Percentiles rank a stretch among this genome's conserved stretches.
Conservation (phyloP, 2,888 invertebrate species). For the Nemotelus nigrinus region DNA sequence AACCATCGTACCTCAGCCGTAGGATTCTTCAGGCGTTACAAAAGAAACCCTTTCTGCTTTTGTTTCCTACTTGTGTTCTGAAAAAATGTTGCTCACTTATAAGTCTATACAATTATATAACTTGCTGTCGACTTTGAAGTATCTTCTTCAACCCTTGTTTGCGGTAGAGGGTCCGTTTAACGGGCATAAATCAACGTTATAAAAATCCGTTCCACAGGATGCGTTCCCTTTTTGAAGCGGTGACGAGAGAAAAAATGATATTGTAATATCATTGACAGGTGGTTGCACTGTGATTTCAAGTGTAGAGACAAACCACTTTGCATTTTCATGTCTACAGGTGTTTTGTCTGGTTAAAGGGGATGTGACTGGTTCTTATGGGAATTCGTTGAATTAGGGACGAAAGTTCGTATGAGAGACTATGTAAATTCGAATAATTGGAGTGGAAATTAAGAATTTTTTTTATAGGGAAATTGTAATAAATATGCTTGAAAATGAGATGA, state of each 20-base stretch:
- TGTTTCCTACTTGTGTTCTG: no score
- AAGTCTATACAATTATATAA: neutral
- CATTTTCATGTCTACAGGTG: slow-evolving; percentile 11
- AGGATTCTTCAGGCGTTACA: neutral
- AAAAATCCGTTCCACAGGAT: slow-evolving; percentile 38
- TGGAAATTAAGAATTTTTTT: no score
- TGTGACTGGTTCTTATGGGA: neutral
- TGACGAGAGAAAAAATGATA: neutral
- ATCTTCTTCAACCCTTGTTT: slow-evolving; percentile 30
- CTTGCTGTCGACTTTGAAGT: neutral
- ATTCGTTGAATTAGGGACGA: no score
- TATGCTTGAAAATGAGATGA: no score
- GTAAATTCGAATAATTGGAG: no score
- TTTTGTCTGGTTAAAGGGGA: neutral
- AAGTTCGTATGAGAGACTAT: no score
- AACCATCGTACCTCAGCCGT: neutral
- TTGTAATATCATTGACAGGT: slow-evolving; percentile 20
- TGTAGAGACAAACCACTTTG: neutral
- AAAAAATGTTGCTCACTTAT: no score
- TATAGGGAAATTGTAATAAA: no score
- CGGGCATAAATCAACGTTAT: slow-evolving; percentile 34
- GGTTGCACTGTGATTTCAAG: slow-evolving; percentile 23
- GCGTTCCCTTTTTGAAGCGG: neutral
- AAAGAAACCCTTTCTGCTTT: no score
- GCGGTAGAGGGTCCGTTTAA: slow-evolving; percentile 12